These are phyloP conservation scores for Charanyca ferruginea DNA, from an alignment of 2,888 invertebrate genomes.

Conservation along the genomic window DNA sequence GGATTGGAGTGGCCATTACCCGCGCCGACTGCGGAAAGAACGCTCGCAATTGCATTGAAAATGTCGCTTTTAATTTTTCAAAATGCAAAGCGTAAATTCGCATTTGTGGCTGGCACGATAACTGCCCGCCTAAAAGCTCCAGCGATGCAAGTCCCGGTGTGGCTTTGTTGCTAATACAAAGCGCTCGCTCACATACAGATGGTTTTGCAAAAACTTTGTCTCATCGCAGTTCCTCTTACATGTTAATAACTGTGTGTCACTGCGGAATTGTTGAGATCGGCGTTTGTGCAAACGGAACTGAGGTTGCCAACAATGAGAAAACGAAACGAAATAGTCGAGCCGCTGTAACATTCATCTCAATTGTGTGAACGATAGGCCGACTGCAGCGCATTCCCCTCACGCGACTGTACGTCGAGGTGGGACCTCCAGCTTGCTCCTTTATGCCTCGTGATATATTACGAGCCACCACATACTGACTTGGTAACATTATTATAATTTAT, in stretches of 20 bases:
- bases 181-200: constrained; percentile 81
- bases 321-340: constrained; percentile 33
- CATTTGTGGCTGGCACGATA: constrained; percentile 86
- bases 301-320: constrained; percentile 18
- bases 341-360: constrained; percentile 73
- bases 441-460: constrained; percentile 83
- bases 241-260: constrained; percentile 65
- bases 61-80: constrained; percentile 89
- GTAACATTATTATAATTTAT: constrained; percentile 86
- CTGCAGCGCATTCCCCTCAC: constrained; percentile 66
- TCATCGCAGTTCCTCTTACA: constrained; percentile 69
- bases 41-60: constrained; percentile 88
- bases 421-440: constrained; percentile 73
- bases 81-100: constrained; percentile 89
- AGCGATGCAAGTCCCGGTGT: constrained; percentile 78
- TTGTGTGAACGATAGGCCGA: constrained; percentile 58
- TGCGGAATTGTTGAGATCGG: constrained; percentile 50
- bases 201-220: constrained; percentile 83
- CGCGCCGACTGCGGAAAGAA: constrained; percentile 85
- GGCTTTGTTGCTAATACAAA: constrained; percentile 88
- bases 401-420: constrained; percentile 64
- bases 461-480: constrained; percentile 79
- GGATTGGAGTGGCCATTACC: constrained; percentile 89
- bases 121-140: constrained; percentile 88
- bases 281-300: constrained; percentile 28